A percentile compares a stretch with the other conserved stretches of the same genome.
Conservation (phyloP, 2,113 vertebrate species). For the Oncorhynchus tshawytscha region DNA sequence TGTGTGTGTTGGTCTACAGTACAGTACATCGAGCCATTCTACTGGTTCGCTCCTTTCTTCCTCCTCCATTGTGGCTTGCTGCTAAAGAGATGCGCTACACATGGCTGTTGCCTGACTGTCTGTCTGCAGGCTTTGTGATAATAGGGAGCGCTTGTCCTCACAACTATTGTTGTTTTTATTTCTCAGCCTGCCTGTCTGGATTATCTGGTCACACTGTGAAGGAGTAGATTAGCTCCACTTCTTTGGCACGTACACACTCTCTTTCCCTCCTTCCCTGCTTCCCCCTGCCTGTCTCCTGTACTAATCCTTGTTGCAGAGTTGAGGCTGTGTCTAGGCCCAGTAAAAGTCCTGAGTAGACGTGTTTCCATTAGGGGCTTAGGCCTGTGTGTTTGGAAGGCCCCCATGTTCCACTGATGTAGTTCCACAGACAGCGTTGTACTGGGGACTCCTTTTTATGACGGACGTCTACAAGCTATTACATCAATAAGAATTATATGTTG, state of each 20-base stretch:
- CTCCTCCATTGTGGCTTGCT: slow-evolving; percentile 46
- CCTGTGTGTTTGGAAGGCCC: slow-evolving; percentile 1
- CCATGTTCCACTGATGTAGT: neutral
- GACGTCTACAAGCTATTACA: slow-evolving; percentile 9
- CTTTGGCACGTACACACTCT: slow-evolving; percentile 18
- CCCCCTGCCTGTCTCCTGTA: slow-evolving; percentile 7
- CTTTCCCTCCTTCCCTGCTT: neutral
- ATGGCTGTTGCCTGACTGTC: slow-evolving; percentile 57
- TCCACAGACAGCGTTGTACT: neutral
- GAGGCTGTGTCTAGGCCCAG: slow-evolving; percentile 3
- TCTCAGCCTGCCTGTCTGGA: slow-evolving; percentile 41
- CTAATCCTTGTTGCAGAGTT: slow-evolving; percentile 2
- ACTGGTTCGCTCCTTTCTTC: slow-evolving; percentile 49
- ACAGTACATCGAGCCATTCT: slow-evolving; percentile 46
- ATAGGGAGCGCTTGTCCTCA: slow-evolving; percentile 56
- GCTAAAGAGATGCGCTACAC: slow-evolving; percentile 53
- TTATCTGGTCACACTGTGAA: slow-evolving; percentile 53
- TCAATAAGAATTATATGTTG: neutral
- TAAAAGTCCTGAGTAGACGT: slow-evolving; percentile 1
- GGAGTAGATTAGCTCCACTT: slow-evolving; percentile 56
- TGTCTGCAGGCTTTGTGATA: slow-evolving; percentile 70
- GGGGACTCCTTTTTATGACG: neutral
- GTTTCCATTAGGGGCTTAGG: neutral
- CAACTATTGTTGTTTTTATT: slow-evolving; percentile 54
- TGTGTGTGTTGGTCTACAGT: slow-evolving; percentile 24